Evolutionary conservation across 2,113 vertebrate genomes (phyloP), one percentile per base, ranked within the genome.

Genomic region (Burhinus bistriatus): DNA sequence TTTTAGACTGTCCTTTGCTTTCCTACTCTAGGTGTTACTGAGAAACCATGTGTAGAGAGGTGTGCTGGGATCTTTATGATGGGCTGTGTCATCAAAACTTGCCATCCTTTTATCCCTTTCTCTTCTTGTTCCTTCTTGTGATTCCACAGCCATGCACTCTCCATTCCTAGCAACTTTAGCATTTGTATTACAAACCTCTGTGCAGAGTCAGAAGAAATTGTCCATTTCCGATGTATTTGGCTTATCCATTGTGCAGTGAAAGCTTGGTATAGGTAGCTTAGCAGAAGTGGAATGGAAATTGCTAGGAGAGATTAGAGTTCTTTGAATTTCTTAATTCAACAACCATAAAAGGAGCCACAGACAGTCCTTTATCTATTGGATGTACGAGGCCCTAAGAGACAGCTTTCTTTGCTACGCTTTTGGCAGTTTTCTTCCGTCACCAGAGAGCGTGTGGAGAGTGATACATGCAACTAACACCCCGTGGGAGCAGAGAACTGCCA

Each of bases 381-480:
- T 82, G 3, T 34, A 51, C 0, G 0, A 66, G 40, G 4, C n/a
- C 47, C 23, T 87, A 40, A 70, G 42, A 87, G 47, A 71, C 44
- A 84, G 38, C 51, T 93, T 75, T 16, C 59, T 87, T 70, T 87
- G 68, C 65, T 93, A 32, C 6, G 29, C 59, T 84, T 93, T 93
- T 95, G 57, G 42, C 55, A 86, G 42, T 19, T 32, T 58, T 94
- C 38, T 86, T 92, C 38, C 3, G 1, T 62, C 69, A 78, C 59
- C 57, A 87, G 83, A n/a, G 86, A 87, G 55, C 0, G 0, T 38
- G 54, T 82, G 57, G 69, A 87, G 47, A 82, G 49, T 27, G 84
- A 91, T 82, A 27, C 29, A 30, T 42, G 61, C 42, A 89, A 68
- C 73, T 64, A 84, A 38, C 32, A 59, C 17, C 30, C 61, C 0